phyloP scores from a whole-genome alignment of 2,113 vertebrate species.

The Redunca redunca region DNA sequence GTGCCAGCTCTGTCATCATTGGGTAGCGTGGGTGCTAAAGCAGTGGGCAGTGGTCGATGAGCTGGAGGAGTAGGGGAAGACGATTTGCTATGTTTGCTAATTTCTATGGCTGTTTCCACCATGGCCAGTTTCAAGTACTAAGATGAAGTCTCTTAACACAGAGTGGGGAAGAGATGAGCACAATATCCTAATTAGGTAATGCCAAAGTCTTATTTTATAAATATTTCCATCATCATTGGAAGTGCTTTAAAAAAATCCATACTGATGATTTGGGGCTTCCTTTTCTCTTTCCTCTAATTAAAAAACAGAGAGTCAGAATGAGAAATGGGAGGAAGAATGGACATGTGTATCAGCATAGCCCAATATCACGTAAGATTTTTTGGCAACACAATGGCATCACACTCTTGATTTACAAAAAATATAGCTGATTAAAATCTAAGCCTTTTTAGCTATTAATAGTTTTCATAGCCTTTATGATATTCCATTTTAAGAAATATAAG shows the following conservation, averaged over 20 bases:
- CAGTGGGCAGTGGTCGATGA: neutral
- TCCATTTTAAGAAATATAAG: constrained; percentile 19
- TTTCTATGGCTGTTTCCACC: neutral
- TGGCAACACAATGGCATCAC: neutral
- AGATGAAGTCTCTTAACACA: neutral
- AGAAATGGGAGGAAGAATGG: neutral
- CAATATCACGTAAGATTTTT: neutral
- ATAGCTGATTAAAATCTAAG: neutral
- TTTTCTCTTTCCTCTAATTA: neutral
- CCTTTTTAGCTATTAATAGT: neutral
- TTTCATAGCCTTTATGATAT: neutral
- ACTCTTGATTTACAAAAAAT: neutral
- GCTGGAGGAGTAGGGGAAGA: neutral
- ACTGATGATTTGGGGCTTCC: neutral
- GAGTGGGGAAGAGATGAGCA: neutral
- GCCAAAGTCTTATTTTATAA: neutral
- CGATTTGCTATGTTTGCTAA: neutral
- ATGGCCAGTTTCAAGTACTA: neutral
- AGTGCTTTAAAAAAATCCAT: neutral
- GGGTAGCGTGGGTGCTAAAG: neutral
- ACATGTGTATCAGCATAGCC: neutral
- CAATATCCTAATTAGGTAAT: neutral
- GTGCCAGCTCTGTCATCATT: neutral
- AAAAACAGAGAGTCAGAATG: neutral
- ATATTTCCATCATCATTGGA: neutral